Evolutionary conservation across 2,797 vertebrate genomes (phyloP).

Genomic region (Gadopsis bispinosus): DNA sequence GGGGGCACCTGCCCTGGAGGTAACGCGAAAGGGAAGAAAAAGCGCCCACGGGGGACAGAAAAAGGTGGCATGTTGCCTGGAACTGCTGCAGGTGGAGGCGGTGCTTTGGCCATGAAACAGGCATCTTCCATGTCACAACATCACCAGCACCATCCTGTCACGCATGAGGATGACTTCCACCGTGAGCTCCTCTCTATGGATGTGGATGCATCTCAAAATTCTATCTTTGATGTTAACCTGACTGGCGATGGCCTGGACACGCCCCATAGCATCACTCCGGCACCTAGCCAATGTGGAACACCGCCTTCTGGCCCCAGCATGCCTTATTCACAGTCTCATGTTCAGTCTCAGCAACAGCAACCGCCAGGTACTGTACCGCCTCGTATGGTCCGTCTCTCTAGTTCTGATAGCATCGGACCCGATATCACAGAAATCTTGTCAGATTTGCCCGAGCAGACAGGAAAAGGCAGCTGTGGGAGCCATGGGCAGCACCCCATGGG

Average conservation of each 20-base stretch:
- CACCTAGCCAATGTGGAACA: conserved; percentile 97
- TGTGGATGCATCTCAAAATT: conserved; percentile 94
- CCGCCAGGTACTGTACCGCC: conserved; percentile 75
- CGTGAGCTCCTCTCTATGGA: conserved; percentile 99
- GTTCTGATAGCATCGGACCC: conserved; percentile 96
- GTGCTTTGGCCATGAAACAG: conserved; percentile 77
- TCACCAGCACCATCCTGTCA: conserved; percentile 87
- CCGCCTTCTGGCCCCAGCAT: conserved; percentile 91
- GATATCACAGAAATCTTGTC: conserved; percentile 98
- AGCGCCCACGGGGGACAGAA: conserved; percentile 86
- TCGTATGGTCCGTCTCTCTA: conserved; percentile 94
- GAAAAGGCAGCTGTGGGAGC: conserved; percentile 86
- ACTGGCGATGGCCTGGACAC: conserved; percentile 95
- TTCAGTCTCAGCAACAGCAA: conserved; percentile 86
- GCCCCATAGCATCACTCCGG: conserved; percentile 96
- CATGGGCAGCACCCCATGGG: conserved; percentile 83
- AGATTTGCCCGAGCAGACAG: conserved; percentile 95
- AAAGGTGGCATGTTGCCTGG: conserved; percentile 77
- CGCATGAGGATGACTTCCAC: conserved; percentile 98
- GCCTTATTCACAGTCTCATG: conserved; percentile 84
- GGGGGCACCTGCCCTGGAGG: conserved; percentile 85
- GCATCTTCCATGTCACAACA: conserved; percentile 78
- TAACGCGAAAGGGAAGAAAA: conserved; percentile 92
- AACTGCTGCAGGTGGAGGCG: conserved; percentile 56
- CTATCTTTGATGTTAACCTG: conserved; percentile 97